Evolutionary conservation across 2,797 vertebrate genomes (phyloP).

Genomic region (Lacerta viridis): DNA sequence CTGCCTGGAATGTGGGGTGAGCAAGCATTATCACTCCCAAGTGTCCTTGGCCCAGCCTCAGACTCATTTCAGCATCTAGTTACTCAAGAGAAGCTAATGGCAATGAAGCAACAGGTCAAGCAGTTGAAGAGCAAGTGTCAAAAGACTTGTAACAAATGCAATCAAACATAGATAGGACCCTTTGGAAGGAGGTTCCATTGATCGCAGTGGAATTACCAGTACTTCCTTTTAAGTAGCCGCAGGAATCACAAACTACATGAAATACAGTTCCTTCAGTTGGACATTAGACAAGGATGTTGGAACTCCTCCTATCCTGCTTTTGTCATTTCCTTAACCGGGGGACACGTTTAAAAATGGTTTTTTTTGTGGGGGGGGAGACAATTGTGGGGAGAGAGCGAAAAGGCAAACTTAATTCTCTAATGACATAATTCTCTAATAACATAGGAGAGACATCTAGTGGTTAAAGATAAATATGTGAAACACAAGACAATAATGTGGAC

Average conservation of each 20-base stretch:
- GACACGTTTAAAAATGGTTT: conserved; percentile 29
- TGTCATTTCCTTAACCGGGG: not conserved
- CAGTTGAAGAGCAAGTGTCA: no score
- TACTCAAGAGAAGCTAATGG: no score
- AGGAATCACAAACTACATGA: not conserved
- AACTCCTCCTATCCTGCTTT: not conserved
- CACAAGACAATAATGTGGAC: not conserved
- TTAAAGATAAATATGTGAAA: conserved; percentile 40
- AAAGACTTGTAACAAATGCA: no score
- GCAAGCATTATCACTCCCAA: no score
- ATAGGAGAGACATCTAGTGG: conserved; percentile 58
- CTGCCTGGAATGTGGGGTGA: no score
- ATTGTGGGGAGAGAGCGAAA: not conserved
- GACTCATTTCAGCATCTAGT: no score
- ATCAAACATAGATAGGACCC: no score
- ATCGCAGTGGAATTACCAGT: not conserved
- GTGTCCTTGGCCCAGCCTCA: no score
- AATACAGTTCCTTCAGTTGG: not conserved
- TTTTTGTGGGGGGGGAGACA: not conserved
- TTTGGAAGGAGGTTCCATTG: not conserved
- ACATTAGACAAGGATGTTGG: not conserved
- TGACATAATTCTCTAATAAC: conserved; percentile 36
- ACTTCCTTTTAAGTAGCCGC: not conserved
- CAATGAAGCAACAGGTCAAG: no score
- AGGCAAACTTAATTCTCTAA: conserved; percentile 13